Percentiles rank a stretch among this genome's conserved stretches.
Conservation (phyloP, 2,113 vertebrate species). For the Semicossyphus pulcher region DNA sequence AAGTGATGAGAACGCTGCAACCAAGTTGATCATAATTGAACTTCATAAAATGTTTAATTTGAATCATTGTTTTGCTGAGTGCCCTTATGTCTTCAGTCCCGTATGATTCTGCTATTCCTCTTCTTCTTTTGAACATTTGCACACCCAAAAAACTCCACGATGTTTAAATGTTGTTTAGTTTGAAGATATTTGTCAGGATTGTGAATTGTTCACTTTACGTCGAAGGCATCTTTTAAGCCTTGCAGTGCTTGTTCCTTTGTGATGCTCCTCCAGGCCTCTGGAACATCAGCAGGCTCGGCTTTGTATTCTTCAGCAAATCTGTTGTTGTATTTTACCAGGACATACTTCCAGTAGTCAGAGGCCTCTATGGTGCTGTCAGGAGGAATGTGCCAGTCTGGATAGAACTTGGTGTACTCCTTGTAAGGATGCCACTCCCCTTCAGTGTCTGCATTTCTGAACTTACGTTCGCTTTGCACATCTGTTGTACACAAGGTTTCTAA, state of each 20-base stretch:
- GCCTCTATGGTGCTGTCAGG: conserved; percentile 65
- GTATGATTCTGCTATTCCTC: no score
- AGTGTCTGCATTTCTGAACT: neutral
- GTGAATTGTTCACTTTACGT: conserved; percentile 5
- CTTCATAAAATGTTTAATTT: no score
- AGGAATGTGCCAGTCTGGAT: conserved; percentile 79
- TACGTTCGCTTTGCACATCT: fast-evolving
- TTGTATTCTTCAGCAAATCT: conserved; percentile 50
- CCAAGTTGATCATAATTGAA: no score
- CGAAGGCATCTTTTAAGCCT: conserved; percentile 51
- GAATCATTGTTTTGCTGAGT: neutral
- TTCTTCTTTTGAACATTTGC: no score
- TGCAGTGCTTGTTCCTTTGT: conserved; percentile 51
- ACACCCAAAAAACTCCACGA: no score
- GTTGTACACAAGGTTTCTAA: conserved; percentile 56
- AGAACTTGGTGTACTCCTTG: conserved; percentile 51
- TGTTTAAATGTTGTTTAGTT: neutral
- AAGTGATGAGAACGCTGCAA: no score
- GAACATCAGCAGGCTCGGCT: conserved; percentile 54
- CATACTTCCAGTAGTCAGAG: conserved; percentile 77
- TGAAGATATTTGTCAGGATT: neutral
- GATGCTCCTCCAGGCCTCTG: conserved; percentile 54
- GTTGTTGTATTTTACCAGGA: conserved; percentile 66
- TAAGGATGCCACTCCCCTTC: neutral
- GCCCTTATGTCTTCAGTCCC: neutral